These are phyloP conservation scores for Pegea sp. DNA, from an alignment of 23 tunicate species.

Conservation along the genomic window DNA sequence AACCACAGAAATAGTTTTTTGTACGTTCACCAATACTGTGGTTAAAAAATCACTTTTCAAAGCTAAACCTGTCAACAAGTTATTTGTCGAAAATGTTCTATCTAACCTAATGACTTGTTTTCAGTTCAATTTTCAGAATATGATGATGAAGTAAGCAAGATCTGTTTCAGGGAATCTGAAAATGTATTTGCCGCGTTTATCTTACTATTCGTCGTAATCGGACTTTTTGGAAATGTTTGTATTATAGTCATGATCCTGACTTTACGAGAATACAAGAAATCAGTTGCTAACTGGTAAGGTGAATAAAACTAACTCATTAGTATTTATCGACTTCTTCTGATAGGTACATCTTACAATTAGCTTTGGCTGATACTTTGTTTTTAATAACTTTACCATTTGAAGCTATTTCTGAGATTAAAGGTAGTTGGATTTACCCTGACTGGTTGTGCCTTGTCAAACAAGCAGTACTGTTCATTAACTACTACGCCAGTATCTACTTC, in stretches of 20 bases:
- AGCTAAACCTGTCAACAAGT: no score
- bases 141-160: no score
- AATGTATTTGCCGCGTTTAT: conserved; percentile 24
- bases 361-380: conserved; percentile 74
- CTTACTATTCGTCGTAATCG: conserved; percentile 43
- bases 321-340: neutral
- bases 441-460: conserved; percentile 59
- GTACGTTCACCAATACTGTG: no score
- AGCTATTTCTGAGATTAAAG: conserved; percentile 30
- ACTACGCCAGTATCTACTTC: conserved; percentile 86
- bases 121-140: no score
- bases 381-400: conserved; percentile 60
- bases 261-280: conserved; percentile 71
- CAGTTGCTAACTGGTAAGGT: conserved; percentile 80
- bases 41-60: no score
- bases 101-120: no score
- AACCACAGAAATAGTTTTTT: no score
- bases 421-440: conserved; percentile 34
- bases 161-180: no score
- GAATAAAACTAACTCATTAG: neutral
- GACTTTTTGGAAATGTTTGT: conserved; percentile 46
- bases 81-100: no score
- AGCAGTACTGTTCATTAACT: conserved; percentile 67
- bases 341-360: conserved; percentile 86
- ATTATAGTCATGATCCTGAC: conserved; percentile 45